A percentile compares a stretch with the other conserved stretches of the same genome.
These are phyloP conservation scores for Ptychobarbus kaznakovi DNA, from an alignment of 2,797 vertebrate genomes.

Conservation along the genomic window DNA sequence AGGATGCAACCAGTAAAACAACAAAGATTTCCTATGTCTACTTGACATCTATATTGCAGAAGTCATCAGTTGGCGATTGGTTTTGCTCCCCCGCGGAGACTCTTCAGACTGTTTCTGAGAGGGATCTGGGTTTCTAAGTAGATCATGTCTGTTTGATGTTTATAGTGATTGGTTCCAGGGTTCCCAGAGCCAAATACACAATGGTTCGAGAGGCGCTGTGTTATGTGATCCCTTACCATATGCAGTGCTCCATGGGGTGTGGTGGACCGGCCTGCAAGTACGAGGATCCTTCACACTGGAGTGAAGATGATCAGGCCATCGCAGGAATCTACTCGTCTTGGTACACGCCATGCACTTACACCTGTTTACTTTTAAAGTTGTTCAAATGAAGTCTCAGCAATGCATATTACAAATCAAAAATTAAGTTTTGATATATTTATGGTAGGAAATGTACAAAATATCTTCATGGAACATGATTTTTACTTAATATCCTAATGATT, in stretches of 20 bases:
- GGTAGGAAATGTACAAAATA: no score
- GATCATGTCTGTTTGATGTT: conserved; percentile 32
- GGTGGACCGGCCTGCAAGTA: conserved; percentile 95
- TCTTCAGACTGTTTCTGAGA: background rate
- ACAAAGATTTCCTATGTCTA: background rate
- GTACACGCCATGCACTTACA: conserved; percentile 70
- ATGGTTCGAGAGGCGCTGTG: conserved; percentile 91
- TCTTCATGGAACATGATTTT: no score
- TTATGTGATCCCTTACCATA: conserved; percentile 85
- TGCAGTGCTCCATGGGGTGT: conserved; percentile 93
- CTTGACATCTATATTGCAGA: background rate
- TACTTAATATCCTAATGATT: no score
- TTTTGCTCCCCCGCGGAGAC: background rate
- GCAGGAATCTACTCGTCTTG: conserved; percentile 95
- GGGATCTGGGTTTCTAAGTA: background rate
- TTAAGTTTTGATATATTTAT: no score
- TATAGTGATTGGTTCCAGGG: conserved; percentile 78
- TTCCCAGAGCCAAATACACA: conserved; percentile 89
- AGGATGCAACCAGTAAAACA: background rate
- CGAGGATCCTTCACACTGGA: conserved; percentile 91
- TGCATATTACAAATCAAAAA: no score
- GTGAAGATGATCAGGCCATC: conserved; percentile 89
- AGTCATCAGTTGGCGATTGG: background rate
- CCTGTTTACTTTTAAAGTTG: background rate
- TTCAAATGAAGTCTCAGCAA: no score